Percentiles rank a stretch among this genome's conserved stretches.
These are phyloP conservation scores for Hirtodrosophila duncani DNA, from an alignment of 2,888 invertebrate species.

Conservation along the genomic window DNA sequence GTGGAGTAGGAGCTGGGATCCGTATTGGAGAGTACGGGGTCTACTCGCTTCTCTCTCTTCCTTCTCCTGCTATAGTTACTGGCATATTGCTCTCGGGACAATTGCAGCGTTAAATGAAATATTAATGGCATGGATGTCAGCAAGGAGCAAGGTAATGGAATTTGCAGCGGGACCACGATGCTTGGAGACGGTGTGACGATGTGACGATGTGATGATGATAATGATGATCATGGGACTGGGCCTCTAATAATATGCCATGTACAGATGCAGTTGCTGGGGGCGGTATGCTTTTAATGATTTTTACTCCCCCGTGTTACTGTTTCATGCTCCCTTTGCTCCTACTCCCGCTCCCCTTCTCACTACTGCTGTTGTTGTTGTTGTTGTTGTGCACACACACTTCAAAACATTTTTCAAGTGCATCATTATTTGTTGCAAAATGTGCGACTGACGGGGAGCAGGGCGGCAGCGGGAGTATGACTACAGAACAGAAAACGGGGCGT, in stretches of 20 bases:
- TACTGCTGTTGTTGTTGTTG: constrained; percentile 17
- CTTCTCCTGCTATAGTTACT: too few relatives aligned
- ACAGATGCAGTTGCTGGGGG: constrained; percentile 1
- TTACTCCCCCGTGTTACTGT: constrained; percentile 17
- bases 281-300: constrained; percentile 59
- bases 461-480: too few relatives aligned
- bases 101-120: constrained; percentile 72
- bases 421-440: constrained; percentile 66
- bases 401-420: constrained; percentile 67
- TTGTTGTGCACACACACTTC: constrained; percentile 42
- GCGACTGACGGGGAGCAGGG: constrained; percentile 3
- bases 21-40: constrained; percentile 2
- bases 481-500: constrained; percentile 29
- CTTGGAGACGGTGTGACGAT: too few relatives aligned
- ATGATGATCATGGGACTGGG: too few relatives aligned
- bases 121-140: constrained; percentile 60
- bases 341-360: constrained; percentile 10
- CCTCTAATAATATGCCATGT: constrained; percentile 27
- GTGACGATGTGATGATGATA: too few relatives aligned
- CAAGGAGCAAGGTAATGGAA: constrained; percentile 26
- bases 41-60: too few relatives aligned
- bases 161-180: too few relatives aligned
- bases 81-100: constrained; percentile 59
- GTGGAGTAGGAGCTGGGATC: constrained; percentile 14
- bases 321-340: constrained; percentile 18